phyloP scores from a whole-genome alignment of 2,888 invertebrate genomes.

The Cybosia mesomella region DNA sequence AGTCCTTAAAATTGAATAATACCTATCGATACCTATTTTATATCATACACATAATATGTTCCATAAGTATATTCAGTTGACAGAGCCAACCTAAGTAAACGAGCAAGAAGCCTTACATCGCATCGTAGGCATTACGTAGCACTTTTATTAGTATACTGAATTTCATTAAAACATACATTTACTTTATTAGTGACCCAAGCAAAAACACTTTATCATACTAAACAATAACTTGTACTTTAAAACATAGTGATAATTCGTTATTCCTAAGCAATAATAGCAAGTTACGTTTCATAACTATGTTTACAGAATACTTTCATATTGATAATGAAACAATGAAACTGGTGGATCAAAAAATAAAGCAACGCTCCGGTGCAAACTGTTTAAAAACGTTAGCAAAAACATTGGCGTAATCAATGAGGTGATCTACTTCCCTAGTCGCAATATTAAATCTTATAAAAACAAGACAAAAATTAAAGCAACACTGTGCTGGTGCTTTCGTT shows the following conservation, averaged over 20 bases:
- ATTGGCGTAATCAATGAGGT: slow-evolving; percentile 81
- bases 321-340: slow-evolving; percentile 64
- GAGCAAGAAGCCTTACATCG: slow-evolving; percentile 21
- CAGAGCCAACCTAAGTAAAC: slow-evolving; percentile 6
- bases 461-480: slow-evolving; percentile 80
- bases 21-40: slow-evolving; percentile 5
- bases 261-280: slow-evolving; percentile 18
- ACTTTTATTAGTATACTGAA: slow-evolving; percentile 46
- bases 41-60: background rate
- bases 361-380: slow-evolving; percentile 69
- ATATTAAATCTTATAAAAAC: slow-evolving; percentile 81
- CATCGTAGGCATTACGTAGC: background rate
- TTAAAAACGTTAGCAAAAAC: slow-evolving; percentile 81
- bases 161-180: slow-evolving; percentile 49
- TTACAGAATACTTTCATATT: slow-evolving; percentile 66
- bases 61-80: background rate
- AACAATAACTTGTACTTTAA: slow-evolving; percentile 26
- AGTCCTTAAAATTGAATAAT: slow-evolving; percentile 6
- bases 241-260: slow-evolving; percentile 26
- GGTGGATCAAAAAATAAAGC: slow-evolving; percentile 65
- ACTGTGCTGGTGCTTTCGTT: slow-evolving; percentile 74
- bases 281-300: slow-evolving; percentile 58
- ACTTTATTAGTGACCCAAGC: slow-evolving; percentile 28
- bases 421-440: slow-evolving; percentile 82
- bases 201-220: slow-evolving; percentile 24